Evolutionary conservation across 2,113 vertebrate genomes (phyloP), one percentile per base, ranked within the genome.

Genomic region (Colius striatus): DNA sequence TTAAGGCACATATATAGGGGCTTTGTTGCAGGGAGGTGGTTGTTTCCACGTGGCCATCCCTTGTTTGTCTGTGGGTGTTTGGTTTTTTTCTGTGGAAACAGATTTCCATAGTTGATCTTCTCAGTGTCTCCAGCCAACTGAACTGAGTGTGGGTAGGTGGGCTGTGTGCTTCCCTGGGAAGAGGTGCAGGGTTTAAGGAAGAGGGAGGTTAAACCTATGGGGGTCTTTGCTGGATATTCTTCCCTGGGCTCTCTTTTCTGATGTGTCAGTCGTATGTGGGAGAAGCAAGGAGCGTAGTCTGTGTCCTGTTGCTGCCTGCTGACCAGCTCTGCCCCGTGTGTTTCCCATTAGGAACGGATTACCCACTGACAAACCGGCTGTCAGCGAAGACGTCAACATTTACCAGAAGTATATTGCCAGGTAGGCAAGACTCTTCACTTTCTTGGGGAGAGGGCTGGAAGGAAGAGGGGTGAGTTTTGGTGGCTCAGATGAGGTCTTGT

Each of bases 351-450:
- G 99, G 98, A 99, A 99, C 41, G 99, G 99, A 98, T 98, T 99
- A 97, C 99, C 99, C 97, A 98, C 99, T 95, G 99, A 99, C 98
- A 99, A 99, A 98, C 98, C 99, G 94, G 97, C 98, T 87, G 98
- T 98, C 97, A 98, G 97, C 67, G 99, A 99, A 96, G 99, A 99
- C 77, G 97, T 99, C 98, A 99, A 99, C 98, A 98, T 99, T 98
- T 99, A 99, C 98, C 99, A 99, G 99, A 99, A 99, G 98, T 99
- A 99, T 97, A 99, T 99, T 97, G 99, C 99, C 98, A 99, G 99
- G 99, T 99, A 99, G 98, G 98, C 98, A 98, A 98, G 98, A 97
- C 96, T 91, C 96, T 95, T 48, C 20, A 53, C 73, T 95, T 90
- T 60, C 83, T 43, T 58, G 94, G 96, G 96, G 94, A 93, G 58